A percentile compares a stretch with the other conserved stretches of the same genome.
Evolutionary conservation across 1,140 invertebrate genomes (phyloP).

Genomic region (Tetramorium alpestre): DNA sequence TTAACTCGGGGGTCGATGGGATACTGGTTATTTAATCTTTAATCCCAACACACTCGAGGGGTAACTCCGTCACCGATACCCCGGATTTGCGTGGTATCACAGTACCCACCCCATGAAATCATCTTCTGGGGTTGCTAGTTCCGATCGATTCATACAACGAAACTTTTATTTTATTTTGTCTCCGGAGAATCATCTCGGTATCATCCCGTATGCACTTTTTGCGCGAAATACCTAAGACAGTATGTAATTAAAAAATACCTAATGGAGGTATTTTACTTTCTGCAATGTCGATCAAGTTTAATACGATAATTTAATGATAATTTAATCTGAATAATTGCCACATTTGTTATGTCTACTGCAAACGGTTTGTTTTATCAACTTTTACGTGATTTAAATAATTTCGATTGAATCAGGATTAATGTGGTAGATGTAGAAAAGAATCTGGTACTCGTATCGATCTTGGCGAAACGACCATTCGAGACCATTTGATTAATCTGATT

Average conservation of each 20-base stretch:
- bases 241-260: not conserved
- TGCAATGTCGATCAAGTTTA: not conserved
- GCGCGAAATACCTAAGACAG: not conserved
- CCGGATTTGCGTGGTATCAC: slow-evolving; percentile 63
- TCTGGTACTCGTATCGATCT: not conserved
- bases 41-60: slow-evolving; percentile 84
- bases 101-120: slow-evolving; percentile 66
- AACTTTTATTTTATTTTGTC: slow-evolving; percentile 19
- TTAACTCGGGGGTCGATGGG: slow-evolving; percentile 70
- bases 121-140: slow-evolving; percentile 63
- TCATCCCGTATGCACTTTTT: not conserved
- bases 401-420: slow-evolving; percentile 2
- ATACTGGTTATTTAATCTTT: slow-evolving; percentile 85
- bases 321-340: too few species aligned
- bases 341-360: not conserved
- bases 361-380: not conserved
- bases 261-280: not conserved
- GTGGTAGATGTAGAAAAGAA: not conserved
- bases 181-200: not conserved
- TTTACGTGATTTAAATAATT: slow-evolving; percentile 25
- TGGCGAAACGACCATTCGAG: not conserved
- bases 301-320: not conserved
- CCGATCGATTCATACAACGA: slow-evolving; percentile 46
- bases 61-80: slow-evolving; percentile 82
- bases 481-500: slow-evolving; percentile 11